Evolutionary conservation across 2,797 vertebrate species (phyloP), one percentile per base, ranked within the genome.

Genomic region (Syngnathus acus): DNA sequence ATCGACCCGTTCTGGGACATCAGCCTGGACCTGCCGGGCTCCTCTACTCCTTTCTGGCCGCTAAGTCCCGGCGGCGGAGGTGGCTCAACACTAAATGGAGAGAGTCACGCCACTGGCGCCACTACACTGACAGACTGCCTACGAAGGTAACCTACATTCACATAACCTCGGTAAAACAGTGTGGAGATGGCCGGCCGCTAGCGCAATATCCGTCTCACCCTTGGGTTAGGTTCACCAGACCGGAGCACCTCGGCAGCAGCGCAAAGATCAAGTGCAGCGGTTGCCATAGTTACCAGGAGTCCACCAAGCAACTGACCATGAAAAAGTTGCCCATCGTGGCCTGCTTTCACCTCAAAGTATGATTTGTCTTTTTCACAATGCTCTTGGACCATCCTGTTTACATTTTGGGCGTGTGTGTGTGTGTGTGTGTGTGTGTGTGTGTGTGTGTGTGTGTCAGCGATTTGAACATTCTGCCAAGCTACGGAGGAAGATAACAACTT

Each of bases 1-100:
- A 98, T 98, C 87, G 96, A 98, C 82, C 96, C 96, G 0, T 98
- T 98, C 80, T 98, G 96, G 95, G 96, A 98, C 87, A 98, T 98
- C 90, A 98, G 95, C 72, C 85, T 98, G 85, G 96, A 98, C 84
- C 89, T 98, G 75, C 96, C 96, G 0, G 96, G 96, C 72, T 98
- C 96, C n/a, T 98, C 96, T 69, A 96, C 94, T 11, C 96, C 93
- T 0, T 98, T 98, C 92, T 98, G 96, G 96, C 96, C 96, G 0
- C 92, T 98, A 75, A 98, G 96, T 70, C 96, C 96, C 0, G 95
- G 94, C 0, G 95, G 95, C 37, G 93, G 93, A 4, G 96, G 98
- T 9, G 91, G 94, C 14, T 80, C 87, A 82, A 91, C 13, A 79
- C 94, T 97, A 9, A 98, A 98, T 0, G 95, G 96, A 77, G 96